Conservation (phyloP, 2,113 vertebrate species). For the Pteruthius melanotis region DNA sequence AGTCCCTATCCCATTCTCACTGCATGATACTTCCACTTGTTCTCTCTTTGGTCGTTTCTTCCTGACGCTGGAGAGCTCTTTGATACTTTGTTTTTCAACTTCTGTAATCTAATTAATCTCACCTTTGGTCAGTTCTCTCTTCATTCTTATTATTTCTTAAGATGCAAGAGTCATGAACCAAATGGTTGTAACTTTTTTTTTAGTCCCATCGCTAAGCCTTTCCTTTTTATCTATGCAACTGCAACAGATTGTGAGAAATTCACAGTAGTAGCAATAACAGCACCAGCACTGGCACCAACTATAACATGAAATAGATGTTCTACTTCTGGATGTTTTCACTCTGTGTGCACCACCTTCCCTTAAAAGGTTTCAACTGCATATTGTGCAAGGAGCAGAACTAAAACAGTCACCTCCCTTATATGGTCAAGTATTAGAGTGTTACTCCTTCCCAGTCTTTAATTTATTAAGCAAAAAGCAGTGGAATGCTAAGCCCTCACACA, state of each 20-base stretch:
- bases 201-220: background rate
- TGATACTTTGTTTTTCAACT: background rate
- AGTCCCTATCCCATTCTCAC: background rate
- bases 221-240: background rate
- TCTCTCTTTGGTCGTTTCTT: background rate
- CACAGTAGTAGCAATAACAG: background rate
- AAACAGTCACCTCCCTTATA: constrained; percentile 64
- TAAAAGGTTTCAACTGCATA: constrained; percentile 71
- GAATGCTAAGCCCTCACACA: constrained; percentile 11
- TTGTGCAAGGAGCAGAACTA: constrained; percentile 53
- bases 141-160: background rate
- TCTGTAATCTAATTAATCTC: background rate
- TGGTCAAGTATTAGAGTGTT: constrained; percentile 67
- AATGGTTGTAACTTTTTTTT: background rate
- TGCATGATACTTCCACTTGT: background rate
- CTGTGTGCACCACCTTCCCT: constrained; percentile 50
- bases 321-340: constrained; percentile 60
- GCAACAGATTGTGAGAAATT: constrained; percentile 5
- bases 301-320: constrained; percentile 45
- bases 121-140: background rate
- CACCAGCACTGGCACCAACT: constrained; percentile 24
- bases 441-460: constrained; percentile 44
- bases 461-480: constrained; percentile 60
- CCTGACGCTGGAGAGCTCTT: background rate
- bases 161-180: background rate